Base-by-base conservation (phyloP, 2,888 invertebrate genomes). In the Unio delphinus region DNA sequence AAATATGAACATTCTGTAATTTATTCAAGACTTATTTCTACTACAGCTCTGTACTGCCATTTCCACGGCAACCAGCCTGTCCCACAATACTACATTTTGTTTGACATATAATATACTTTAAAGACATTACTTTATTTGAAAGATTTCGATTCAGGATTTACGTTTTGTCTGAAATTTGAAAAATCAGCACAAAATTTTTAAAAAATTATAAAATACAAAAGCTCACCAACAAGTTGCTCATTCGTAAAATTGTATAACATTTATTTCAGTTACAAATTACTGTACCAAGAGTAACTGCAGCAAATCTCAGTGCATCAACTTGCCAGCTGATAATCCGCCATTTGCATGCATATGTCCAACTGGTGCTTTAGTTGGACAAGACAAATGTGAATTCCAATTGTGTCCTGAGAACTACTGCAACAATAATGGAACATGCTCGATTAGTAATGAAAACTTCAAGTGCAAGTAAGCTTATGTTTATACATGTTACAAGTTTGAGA, bases 371-470 rank as follows among this genome's bases (percentile, higher is more conserved):
- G 74, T 76, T 61, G 72, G 78, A 61, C 54, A 55, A 1, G 34
- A 30, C 17, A 79, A 73, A 65, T 81, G 80, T 73, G 78, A 77
- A 65, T 83, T 75, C 70, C 63, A 63, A 23, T 61, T 68, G 26
- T 79, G 76, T 65, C 76, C 73, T 6, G 57, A 68, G 0, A 66
- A 70, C 34, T 82, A 82, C 65, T 91, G 91, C 70, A 74, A 83
- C 45, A 88, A 94, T 88, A 91, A 92, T 67, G 94, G 94, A 72
- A 91, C 90, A 15, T 93, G 94, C 86, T 90, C 91, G 79, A 84
- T 92, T 63, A 89, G 66, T 28, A 67, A 57, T 18, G 71, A 69
- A n/a, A 72, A 78, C 17, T 76, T 76, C 17, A 75, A 77, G 65
- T 85, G 85, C 80, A 55, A 23, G 75, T 75, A 70, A 72, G 75